Evolutionary conservation across 2,113 vertebrate species (phyloP).

Genomic region (Misgurnus anguillicaudatus): DNA sequence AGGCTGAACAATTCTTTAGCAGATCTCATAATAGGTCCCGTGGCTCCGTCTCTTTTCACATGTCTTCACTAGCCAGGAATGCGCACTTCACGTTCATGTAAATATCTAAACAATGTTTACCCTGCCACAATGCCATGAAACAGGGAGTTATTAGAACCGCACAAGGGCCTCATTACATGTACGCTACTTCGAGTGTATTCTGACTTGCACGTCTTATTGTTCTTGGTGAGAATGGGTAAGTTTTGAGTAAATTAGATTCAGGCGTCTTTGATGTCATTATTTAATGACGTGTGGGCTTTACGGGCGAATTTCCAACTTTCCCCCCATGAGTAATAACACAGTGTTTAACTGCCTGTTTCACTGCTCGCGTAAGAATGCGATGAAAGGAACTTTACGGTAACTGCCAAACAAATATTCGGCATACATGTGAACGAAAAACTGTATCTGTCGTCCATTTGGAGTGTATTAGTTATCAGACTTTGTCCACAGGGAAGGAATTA

Average conservation of each 20-base stretch:
- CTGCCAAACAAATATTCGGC: constrained; percentile 56
- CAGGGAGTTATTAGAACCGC: constrained; percentile 43
- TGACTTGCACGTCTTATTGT: constrained; percentile 23
- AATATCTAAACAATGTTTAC: constrained; percentile 62
- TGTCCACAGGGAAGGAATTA: constrained; percentile 40
- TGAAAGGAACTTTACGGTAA: constrained; percentile 55
- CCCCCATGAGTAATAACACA: constrained; percentile 55
- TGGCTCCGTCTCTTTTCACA: constrained; percentile 56
- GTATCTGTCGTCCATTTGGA: constrained; percentile 49
- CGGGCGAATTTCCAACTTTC: constrained; percentile 53
- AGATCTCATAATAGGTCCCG: constrained; percentile 64
- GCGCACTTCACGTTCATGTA: constrained; percentile 47
- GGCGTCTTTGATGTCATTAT: constrained; percentile 55
- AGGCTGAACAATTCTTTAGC: constrained; percentile 52
- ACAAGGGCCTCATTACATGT: constrained; percentile 30
- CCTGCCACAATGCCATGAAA: constrained; percentile 33
- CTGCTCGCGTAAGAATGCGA: constrained; percentile 52
- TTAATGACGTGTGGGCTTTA: constrained; percentile 54
- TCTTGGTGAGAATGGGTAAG: constrained; percentile 36
- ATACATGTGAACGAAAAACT: constrained; percentile 35
- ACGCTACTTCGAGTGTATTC: constrained; percentile 10
- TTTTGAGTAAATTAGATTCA: constrained; percentile 53
- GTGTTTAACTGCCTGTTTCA: constrained; percentile 56
- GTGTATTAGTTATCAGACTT: constrained; percentile 48
- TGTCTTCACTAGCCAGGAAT: constrained; percentile 65